A percentile compares a stretch with the other conserved stretches of the same genome.
Evolutionary conservation across 2,888 invertebrate genomes (phyloP).

Genomic region (Podabrus alpinus): DNA sequence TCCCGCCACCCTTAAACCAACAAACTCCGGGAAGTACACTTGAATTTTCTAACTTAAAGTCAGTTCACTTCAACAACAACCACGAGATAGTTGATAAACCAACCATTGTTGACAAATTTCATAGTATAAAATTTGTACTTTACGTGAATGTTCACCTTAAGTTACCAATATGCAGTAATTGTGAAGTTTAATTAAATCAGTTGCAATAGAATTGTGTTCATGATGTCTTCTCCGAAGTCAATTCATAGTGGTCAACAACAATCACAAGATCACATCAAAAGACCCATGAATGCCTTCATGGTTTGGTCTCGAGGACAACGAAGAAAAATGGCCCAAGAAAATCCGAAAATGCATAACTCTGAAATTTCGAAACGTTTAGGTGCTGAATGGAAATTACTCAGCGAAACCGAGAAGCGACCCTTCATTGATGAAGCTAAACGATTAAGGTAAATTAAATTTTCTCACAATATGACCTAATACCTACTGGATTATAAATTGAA

Average conservation of each 20-base stretch:
- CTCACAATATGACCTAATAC: background rate
- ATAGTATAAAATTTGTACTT: background rate
- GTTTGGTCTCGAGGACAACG: conserved; percentile 90
- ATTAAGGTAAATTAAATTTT: conserved; percentile 66
- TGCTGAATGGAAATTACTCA: conserved; percentile 87
- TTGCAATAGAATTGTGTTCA: background rate
- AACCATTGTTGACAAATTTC: conserved; percentile 7
- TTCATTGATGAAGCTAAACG: conserved; percentile 91
- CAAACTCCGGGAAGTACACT: conserved; percentile 34
- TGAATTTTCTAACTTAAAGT: conserved; percentile 33
- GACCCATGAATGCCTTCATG: conserved; percentile 84
- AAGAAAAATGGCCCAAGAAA: conserved; percentile 90
- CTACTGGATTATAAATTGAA: background rate
- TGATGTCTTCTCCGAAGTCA: conserved; percentile 42
- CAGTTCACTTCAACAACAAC: conserved; percentile 39
- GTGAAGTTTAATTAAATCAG: conserved; percentile 1
- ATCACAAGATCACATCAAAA: conserved; percentile 68
- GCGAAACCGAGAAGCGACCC: conserved; percentile 83
- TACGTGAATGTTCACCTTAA: conserved; percentile 1
- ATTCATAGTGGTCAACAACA: conserved; percentile 51
- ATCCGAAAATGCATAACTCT: conserved; percentile 93
- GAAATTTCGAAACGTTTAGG: conserved; percentile 86
- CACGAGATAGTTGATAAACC: conserved; percentile 34
- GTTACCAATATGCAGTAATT: background rate
- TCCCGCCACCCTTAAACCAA: conserved; percentile 36